Evolutionary conservation across 1,140 invertebrate species (phyloP), one percentile per base, ranked within the genome.

Genomic region (Zophobas atratus): DNA sequence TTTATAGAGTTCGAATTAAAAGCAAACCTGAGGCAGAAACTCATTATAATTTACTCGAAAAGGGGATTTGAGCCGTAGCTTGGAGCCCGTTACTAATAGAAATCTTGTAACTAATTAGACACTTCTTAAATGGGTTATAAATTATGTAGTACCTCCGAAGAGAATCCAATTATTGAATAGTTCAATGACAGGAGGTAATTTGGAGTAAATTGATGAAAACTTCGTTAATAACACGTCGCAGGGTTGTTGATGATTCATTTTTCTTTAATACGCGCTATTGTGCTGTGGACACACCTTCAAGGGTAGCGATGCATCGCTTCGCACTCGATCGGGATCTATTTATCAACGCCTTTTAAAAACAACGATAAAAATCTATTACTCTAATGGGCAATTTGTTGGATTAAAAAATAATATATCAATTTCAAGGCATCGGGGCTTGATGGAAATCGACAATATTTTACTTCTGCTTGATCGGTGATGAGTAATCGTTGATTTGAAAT

Each of bases 361-460:
- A 55, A 51, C 8, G 46, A 72, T 46, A 36, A 55, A 55, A 53
- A 73, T 36, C 41, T 55, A 73, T 73, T 38, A 73, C 35, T 73
- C 51, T 73, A 73, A 73, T 73, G 71, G 70, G 20, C 71, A 73
- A 73, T 73, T 73, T 73, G 43, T 5, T 39, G 39, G 55, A 73
- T 73, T 73, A 73, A 73, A 73, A 73, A 73, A 73, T 73, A 73
- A 73, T 73, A 73, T 67, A 67, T 67, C 60, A 67, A 32, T 67
- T 67, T 67, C 60, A 67, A 20, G 60, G 41, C 60, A 43, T 67
- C 60, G 60, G 36, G 35, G 34, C 32, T 33, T 34, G 53, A 55
- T 55, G 35, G 8, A 20, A 60, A 60, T 60, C 34, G 55, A 56
- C 57, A 63, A 63, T 39, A 33, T 48, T 67, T 38, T 38, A 43